Conservation (phyloP, 2,797 vertebrate species). For the Neosilurus hyrtlii region DNA sequence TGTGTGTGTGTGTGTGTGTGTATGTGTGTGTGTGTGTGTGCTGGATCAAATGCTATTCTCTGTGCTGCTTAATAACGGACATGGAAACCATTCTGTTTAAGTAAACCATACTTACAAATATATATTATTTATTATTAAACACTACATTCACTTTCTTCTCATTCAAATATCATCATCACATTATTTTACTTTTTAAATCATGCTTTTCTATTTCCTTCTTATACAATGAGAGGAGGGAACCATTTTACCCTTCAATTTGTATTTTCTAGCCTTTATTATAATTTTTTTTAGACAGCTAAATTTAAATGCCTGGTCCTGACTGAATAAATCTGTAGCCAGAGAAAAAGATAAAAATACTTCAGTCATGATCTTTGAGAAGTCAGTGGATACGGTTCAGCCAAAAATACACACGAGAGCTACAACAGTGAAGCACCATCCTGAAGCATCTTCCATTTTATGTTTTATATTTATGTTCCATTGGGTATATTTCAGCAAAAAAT, state of each 20-base stretch:
- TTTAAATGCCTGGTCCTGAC: neutral
- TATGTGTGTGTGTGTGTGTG: neutral
- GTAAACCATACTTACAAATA: neutral
- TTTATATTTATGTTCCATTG: neutral
- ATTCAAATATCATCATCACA: neutral
- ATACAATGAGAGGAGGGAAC: neutral
- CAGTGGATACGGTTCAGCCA: neutral
- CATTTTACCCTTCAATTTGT: neutral
- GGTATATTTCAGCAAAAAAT: neutral
- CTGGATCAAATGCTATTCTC: neutral
- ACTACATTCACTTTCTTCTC: neutral
- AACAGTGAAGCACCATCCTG: neutral
- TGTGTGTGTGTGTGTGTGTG: too few relatives aligned
- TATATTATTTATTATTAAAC: neutral
- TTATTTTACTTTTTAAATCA: neutral
- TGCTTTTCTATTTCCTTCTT: neutral
- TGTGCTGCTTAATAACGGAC: too few relatives aligned
- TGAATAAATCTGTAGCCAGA: neutral
- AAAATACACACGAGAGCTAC: neutral
- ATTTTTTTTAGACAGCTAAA: neutral
- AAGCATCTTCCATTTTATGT: neutral
- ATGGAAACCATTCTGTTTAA: neutral
- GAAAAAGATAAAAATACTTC: neutral
- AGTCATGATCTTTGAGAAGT: neutral
- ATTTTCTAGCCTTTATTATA: neutral